Evolutionary conservation across 2,888 invertebrate species (phyloP), one percentile per base, ranked within the genome.

Genomic region (Megastigmus dorsalis): DNA sequence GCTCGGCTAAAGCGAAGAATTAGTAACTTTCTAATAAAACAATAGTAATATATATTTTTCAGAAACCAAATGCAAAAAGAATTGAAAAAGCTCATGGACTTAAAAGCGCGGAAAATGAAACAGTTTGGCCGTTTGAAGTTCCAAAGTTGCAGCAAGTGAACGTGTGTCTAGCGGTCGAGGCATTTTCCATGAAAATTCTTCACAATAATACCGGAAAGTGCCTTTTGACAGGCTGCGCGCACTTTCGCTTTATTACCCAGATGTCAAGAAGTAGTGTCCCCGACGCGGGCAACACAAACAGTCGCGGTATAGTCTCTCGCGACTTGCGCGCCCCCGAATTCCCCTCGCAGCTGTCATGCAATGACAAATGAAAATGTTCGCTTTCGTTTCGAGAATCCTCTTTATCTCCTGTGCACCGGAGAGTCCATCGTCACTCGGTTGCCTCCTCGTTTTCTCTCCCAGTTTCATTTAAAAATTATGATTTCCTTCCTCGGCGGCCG

Each of bases 341-440:
- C 62, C 75, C 70, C 33, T 41, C 18, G 41, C n/a, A n/a, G n/a
- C 70, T 66, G 52, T 65, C 55, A 45, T 52, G 55, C 75, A 65
- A 54, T 75, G 75, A 75, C 65, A 72, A 75, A 75, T 75, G 75
- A 75, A 75, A 75, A 52, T 38, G 72, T 72, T n/a, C 72, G 36
- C 54, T 68, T 48, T 65, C 50, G 67, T 48, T 62, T 67, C 13
- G 54, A 30, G 71, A 52, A 62, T 75, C 67, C 48, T 18, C 60
- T 75, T 60, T 60, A 66, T 75, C 57, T 62, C 54, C 10, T 0
- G 2, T 43, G 7, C 41, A n/a, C 7, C 59, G 45, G 52, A 67
- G 33, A 48, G 63, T 63, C 38, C 48, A 54, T 70, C 48, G 55
- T 33, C 70, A 38, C 55, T 30, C 36, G 18, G 36, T 26, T 36